Evolutionary conservation across 2,797 vertebrate genomes (phyloP).

Genomic region (Chiroxiphia lanceolata): DNA sequence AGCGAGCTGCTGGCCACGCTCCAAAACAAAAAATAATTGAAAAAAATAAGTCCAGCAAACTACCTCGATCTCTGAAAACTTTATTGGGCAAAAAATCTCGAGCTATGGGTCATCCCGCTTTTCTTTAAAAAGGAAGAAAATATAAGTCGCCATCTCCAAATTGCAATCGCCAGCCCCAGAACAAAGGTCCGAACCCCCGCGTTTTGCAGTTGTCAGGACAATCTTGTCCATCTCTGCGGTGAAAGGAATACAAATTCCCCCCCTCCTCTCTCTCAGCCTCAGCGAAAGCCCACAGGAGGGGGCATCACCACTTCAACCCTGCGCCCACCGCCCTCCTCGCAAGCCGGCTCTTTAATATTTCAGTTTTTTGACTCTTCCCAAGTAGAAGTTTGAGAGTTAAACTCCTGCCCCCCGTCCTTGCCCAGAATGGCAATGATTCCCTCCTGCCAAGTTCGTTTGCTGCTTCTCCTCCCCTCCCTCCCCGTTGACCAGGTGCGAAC

Average conservation of each 20-base stretch:
- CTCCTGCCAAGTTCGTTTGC: constrained; percentile 19
- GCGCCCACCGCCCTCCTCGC: neutral
- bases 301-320: neutral
- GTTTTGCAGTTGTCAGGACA: constrained; percentile 32
- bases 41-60: neutral
- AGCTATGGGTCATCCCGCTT: neutral
- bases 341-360: neutral
- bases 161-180: neutral
- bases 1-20: neutral
- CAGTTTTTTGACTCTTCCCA: neutral
- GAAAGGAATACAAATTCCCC: neutral
- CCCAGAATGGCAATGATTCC: neutral
- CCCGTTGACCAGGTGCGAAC: neutral
- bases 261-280: neutral
- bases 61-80: neutral
- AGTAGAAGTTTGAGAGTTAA: neutral
- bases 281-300: neutral
- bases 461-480: neutral
- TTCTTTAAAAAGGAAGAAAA: neutral
- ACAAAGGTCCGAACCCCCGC: constrained; percentile 16
- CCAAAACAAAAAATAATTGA: neutral
- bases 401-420: neutral
- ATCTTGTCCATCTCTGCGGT: neutral
- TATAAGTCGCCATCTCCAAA: neutral
- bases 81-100: neutral